Conservation (phyloP, 2,113 vertebrate species). For the Calyptomena viridis region DNA sequence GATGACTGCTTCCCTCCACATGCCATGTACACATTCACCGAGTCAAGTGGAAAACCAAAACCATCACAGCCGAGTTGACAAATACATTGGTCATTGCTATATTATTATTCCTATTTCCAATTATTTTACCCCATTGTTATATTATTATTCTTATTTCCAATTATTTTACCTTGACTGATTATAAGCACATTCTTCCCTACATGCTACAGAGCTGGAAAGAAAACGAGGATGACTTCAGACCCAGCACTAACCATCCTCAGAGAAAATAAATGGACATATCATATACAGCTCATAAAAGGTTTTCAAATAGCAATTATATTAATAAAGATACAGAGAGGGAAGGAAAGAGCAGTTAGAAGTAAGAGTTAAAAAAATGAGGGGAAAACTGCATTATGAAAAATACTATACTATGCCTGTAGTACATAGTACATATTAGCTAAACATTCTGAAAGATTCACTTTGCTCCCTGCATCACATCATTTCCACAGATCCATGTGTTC, state of each 20-base stretch:
- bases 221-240: not conserved
- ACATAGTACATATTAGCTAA: not conserved
- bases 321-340: not conserved
- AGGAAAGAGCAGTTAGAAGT: not conserved
- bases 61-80: not conserved
- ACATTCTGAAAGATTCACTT: not conserved
- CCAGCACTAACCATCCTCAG: not conserved
- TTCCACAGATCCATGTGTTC: not conserved
- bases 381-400: not conserved
- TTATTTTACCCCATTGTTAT: not conserved
- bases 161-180: conserved; percentile 39
- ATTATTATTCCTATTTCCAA: not conserved
- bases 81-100: not conserved
- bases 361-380: not conserved
- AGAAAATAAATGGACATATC: not conserved
- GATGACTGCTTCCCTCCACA: not conserved
- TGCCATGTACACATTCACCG: not conserved
- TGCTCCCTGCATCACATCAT: not conserved
- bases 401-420: fast-evolving
- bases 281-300: not conserved
- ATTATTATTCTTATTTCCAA: conserved; percentile 15
- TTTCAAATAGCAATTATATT: not conserved
- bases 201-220: not conserved
- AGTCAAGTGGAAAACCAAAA: not conserved
- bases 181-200: not conserved